phyloP scores from a whole-genome alignment of 2,888 invertebrate genomes.

The Cremastinae sp. region DNA sequence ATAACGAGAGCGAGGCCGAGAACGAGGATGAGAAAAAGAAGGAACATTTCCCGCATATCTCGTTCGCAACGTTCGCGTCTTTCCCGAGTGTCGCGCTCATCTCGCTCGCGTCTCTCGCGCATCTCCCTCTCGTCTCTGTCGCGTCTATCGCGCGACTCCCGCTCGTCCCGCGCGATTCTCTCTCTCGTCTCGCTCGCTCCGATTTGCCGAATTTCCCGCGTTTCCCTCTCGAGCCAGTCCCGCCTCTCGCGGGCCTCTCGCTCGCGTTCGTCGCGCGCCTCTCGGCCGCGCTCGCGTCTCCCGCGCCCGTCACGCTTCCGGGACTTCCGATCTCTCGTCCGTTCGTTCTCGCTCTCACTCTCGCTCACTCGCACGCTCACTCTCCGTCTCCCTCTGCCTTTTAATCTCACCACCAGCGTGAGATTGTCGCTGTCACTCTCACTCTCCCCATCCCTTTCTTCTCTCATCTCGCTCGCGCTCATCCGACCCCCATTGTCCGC shows the following conservation, averaged over 20 bases:
- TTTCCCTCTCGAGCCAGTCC: neutral
- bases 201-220: neutral
- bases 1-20: conserved; percentile 17
- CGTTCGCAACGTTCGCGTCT: conserved; percentile 6
- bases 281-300: neutral
- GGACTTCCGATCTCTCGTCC: neutral
- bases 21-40: conserved; percentile 30
- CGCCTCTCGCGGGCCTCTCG: neutral
- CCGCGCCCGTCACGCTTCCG: too few relatives aligned
- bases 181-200: too few relatives aligned
- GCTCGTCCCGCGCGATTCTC: neutral
- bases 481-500: conserved; percentile 31
- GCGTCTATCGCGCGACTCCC: conserved; percentile 17
- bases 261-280: neutral
- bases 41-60: conserved; percentile 20
- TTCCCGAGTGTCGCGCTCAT: conserved; percentile 14
- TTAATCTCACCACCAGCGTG: neutral
- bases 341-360: neutral
- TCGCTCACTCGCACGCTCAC: conserved; percentile 29
- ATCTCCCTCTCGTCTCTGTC: conserved; percentile 6
- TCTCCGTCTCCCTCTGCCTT: conserved; percentile 16
- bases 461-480: conserved; percentile 24
- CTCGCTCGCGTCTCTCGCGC: conserved; percentile 1
- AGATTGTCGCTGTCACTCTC: conserved; percentile 6
- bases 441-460: conserved; percentile 6